These are phyloP conservation scores for Malurus cyaneus DNA, from an alignment of 2,113 vertebrate genomes.

Conservation along the genomic window DNA sequence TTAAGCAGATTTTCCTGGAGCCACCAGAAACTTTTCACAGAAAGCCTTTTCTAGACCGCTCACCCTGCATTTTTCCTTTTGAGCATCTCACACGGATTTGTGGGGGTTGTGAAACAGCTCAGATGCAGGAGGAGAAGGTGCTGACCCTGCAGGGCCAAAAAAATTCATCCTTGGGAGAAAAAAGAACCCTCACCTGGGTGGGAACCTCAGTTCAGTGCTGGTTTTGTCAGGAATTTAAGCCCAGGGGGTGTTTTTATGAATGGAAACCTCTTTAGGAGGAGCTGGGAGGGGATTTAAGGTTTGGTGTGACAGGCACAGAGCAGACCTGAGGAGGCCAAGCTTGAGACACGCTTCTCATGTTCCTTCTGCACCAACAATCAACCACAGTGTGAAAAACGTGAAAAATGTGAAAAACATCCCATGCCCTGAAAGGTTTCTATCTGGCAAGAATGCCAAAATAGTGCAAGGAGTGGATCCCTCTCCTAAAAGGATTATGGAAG, in stretches of 20 bases:
- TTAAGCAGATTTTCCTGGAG: background rate
- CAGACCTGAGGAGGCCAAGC: background rate
- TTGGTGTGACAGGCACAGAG: background rate
- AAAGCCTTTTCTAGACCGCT: background rate
- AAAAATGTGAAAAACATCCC: too few relatives aligned
- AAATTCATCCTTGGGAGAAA: background rate
- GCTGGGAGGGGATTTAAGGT: background rate
- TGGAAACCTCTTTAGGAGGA: background rate
- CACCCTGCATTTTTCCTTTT: background rate
- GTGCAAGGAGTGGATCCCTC: background rate
- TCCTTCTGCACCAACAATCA: background rate
- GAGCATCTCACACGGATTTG: background rate
- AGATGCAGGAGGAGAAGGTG: background rate
- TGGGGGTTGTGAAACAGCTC: background rate
- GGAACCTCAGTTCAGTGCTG: background rate
- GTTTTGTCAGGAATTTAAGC: background rate
- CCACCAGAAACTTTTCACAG: background rate
- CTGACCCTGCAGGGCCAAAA: background rate
- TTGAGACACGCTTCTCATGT: rapidly evolving
- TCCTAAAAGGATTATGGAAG: background rate
- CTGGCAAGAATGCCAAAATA: background rate
- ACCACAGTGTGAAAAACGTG: too few relatives aligned
- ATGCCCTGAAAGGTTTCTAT: background rate
- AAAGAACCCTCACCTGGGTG: background rate
- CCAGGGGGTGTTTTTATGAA: background rate